phyloP scores from a whole-genome alignment of 2,113 vertebrate species.

The Psettodes erumei region DNA sequence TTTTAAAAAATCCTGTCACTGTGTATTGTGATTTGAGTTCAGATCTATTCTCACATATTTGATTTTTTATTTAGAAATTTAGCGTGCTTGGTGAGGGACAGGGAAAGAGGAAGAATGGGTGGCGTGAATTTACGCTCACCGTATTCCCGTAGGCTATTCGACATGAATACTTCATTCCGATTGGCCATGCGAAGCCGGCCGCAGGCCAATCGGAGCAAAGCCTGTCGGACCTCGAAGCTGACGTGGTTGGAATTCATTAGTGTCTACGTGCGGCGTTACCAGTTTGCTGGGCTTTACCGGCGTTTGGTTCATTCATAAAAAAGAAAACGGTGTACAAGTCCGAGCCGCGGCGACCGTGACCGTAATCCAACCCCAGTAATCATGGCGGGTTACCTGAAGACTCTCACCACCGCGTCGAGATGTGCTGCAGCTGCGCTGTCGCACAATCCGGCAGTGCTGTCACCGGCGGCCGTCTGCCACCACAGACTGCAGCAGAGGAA shows the following conservation, averaged over 20 bases:
- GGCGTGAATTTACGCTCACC: neutral
- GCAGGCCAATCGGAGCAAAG: constrained; percentile 25
- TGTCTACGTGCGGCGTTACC: neutral
- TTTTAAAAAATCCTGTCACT: neutral
- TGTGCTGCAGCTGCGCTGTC: constrained; percentile 40
- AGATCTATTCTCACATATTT: neutral
- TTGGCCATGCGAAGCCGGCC: neutral
- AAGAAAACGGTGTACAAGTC: neutral
- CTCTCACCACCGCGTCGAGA: constrained; percentile 63
- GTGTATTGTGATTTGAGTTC: neutral
- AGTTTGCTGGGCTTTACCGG: neutral
- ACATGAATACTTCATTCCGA: neutral
- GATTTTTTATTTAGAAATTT: too few species aligned
- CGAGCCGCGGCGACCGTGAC: neutral
- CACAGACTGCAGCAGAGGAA: constrained; percentile 69
- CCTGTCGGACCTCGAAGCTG: neutral
- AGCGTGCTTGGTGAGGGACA: neutral
- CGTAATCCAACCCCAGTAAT: neutral
- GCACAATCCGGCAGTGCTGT: constrained; percentile 59
- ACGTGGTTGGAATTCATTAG: constrained; percentile 31
- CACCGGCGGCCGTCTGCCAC: constrained; percentile 50
- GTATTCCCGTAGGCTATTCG: too few species aligned
- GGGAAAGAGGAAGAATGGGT: too few species aligned
- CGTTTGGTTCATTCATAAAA: constrained; percentile 40
- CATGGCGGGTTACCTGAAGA: constrained; percentile 80